phyloP scores from a whole-genome alignment of 1,140 invertebrate species.

The Potamilus streckersoni region DNA sequence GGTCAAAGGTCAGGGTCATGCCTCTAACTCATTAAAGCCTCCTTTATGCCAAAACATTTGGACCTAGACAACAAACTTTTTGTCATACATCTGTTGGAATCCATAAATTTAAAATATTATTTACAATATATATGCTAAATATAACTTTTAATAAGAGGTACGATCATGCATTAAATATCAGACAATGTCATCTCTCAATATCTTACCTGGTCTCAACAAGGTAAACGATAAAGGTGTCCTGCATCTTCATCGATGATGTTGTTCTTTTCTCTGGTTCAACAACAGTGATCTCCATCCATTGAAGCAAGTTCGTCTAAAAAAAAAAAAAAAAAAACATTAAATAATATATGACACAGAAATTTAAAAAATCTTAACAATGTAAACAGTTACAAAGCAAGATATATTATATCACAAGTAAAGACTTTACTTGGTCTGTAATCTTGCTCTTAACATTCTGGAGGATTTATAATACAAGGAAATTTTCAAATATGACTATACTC shows the following conservation, averaged over 20 bases:
- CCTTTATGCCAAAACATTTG: background rate
- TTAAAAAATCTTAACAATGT: too few relatives aligned
- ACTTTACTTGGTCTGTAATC: too few relatives aligned
- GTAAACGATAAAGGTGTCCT: constrained; percentile 87
- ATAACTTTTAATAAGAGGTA: background rate
- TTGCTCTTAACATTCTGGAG: too few relatives aligned
- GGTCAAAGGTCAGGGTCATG: too few relatives aligned
- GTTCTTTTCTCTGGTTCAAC: constrained; percentile 86
- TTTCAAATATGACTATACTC: too few relatives aligned
- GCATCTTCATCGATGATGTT: constrained; percentile 81
- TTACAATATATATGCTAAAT: background rate
- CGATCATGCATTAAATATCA: background rate
- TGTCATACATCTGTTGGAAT: background rate
- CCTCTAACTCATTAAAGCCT: background rate
- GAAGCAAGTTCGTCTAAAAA: constrained; percentile 76
- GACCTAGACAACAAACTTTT: background rate
- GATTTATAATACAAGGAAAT: too few relatives aligned
- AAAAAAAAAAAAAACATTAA: constrained; percentile 56
- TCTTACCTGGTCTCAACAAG: constrained; percentile 79
- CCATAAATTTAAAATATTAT: background rate
- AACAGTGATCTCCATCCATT: constrained; percentile 84
- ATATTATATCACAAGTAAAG: too few relatives aligned
- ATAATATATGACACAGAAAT: too few relatives aligned
- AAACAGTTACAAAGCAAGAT: too few relatives aligned
- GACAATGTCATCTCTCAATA: background rate